Evolutionary conservation across 1,140 invertebrate species (phyloP).

Genomic region (Trissolcus basalis): DNA sequence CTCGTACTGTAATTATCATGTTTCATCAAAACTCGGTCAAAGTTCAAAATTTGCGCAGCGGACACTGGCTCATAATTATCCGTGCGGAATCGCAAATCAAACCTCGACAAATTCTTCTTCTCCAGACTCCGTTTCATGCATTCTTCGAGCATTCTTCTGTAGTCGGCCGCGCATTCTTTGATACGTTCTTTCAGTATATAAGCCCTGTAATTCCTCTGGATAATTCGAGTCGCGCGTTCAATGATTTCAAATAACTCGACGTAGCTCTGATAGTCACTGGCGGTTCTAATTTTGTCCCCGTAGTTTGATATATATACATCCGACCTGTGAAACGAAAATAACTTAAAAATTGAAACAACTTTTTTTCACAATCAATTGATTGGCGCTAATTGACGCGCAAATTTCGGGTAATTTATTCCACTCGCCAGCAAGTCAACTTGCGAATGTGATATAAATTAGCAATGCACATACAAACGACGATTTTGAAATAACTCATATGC

Average conservation of each 20-base stretch:
- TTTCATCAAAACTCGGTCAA: too few relatives aligned
- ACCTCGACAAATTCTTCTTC: conserved; percentile 55
- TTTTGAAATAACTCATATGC: too few relatives aligned
- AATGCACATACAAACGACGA: too few relatives aligned
- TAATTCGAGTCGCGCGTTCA: conserved; percentile 76
- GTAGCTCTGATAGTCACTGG: conserved; percentile 77
- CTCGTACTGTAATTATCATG: too few relatives aligned
- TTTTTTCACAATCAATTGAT: too few relatives aligned
- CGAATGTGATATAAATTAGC: too few relatives aligned
- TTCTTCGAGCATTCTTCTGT: conserved; percentile 61
- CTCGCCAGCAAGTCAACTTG: too few relatives aligned
- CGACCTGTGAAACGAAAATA: conserved; percentile 54
- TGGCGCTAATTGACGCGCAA: too few relatives aligned
- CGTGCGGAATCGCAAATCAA: conserved; percentile 16
- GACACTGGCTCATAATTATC: conserved; percentile 25
- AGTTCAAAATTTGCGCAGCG: conserved; percentile 3
- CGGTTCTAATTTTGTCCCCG: conserved; percentile 77
- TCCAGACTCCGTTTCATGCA: conserved; percentile 69
- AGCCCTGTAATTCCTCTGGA: conserved; percentile 78
- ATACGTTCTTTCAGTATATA: conserved; percentile 68
- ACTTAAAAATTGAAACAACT: background rate
- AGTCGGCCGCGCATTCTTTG: conserved; percentile 61
- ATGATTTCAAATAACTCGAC: conserved; percentile 77
- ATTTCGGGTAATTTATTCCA: conserved; percentile 9
- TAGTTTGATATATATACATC: conserved; percentile 78